Evolutionary conservation across 1,140 invertebrate species (phyloP), one percentile per base, ranked within the genome.

Genomic region (Gyrodactylus bullatarudis): DNA sequence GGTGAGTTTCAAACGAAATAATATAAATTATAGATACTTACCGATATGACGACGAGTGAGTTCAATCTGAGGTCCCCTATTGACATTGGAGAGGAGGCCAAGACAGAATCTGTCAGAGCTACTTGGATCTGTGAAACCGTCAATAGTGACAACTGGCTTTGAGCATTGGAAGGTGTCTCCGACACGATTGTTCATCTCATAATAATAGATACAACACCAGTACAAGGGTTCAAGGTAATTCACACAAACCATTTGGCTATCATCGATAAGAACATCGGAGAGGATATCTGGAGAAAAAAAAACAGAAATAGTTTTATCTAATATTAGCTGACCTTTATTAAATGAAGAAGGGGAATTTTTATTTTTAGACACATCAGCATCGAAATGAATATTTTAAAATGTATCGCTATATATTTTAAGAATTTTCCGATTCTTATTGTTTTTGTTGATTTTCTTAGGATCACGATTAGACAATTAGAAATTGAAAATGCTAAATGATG

Each of bases 171-270:
- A 75, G 26, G 72, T 74, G 24, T 75, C 75, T 20, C 75, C 75
- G 21, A 76, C 74, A 82, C 93, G 89, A 1, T 89, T 89, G 78
- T 95, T 91, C 68, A 95, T 81, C 79, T 96, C 92, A 80, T 94
- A 96, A 79, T 96, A 96, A 0, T 88, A 89, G 27, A 96, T 89
- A 0, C 90, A 92, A 80, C 92, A 96, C 92, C 92, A 96, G 25
- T 73, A 73, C 23, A 23, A 20, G 1, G 72, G 72, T 21, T 73
- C 72, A 1, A 26, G 26, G 25, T 73, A 73, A 23, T 21, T 24
- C 2, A 73, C 72, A 26, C 21, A 71, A n/a, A 54, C 34, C 34
- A 54, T 54, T 54, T 54, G 34, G n/a, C 34, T 54, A 54, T 54
- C 34, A 54, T 54, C 34, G 34, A 81, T 93, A 89, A 75, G 72